Base-by-base conservation (phyloP, 2,797 vertebrate genomes). In the Sebastes alutus region DNA sequence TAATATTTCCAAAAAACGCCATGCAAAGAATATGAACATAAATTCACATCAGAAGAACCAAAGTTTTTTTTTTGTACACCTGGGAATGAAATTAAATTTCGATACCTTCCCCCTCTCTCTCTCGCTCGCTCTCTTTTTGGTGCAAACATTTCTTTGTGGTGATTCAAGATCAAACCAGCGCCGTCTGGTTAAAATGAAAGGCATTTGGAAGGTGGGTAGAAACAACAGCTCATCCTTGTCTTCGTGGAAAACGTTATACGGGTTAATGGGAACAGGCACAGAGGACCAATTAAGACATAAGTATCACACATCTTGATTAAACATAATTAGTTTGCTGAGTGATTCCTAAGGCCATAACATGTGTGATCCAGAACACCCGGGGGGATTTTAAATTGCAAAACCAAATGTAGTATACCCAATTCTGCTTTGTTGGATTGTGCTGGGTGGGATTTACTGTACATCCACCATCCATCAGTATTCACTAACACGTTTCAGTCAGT, bases 1-100 rank as follows among this genome's bases (percentile, higher is more conserved):
- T 95, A 95, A 94, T 93, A 94, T 93, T 93, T 94, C 93, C 94
- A 93, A 94, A 94, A 93, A 95, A 95, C 58, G 85, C 90, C 95
- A 95, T 96, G 95, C 94, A 95, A 94, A 92, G 84, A 90, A 92
- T 92, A 93, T 83, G 81, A 94, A 96, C 92, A 94, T 77, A 93
- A 94, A 92, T 79, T 92, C 90, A 94, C 90, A 93, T 88, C 88
- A 90, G 87, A 94, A 82, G 75, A 94, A 94, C 75, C 87, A 89
- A 94, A 81, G 49, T 83, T 88, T 83, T 86, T 9, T 89, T 87
- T 92, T 92, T 94, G 73, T 94, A 93, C 91, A 94, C 88, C 87
- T 88, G 87, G 93, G 88, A 95, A 95, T 91, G 60, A 93, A 88
- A 75, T 81, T 64, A 56, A 85, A 84, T 78, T 86, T 84, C 59